Evolutionary conservation across 2,113 vertebrate genomes (phyloP), one percentile per base, ranked within the genome.

Genomic region (Peromyscus polionotus): DNA sequence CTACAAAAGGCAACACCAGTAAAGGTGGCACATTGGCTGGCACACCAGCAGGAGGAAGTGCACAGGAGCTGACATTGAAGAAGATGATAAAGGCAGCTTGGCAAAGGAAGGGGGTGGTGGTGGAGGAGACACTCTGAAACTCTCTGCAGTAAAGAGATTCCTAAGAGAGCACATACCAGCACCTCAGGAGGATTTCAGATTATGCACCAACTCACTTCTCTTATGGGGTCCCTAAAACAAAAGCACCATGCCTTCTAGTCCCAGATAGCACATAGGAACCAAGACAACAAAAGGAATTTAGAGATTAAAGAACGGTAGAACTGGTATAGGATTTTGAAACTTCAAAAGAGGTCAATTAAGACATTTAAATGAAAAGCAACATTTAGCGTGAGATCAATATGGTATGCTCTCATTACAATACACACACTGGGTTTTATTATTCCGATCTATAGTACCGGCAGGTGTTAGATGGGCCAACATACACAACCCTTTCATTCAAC

Each of bases 311-410:
- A 76, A n/a, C 36, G 68, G 33, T 1, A 33, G 5, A 88, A 91
- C 9, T 17, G 7, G 59, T 42, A 67, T 36, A 86, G 39, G 39
- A 86, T 39, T 83, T 72, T 51, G 5, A 89, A 79, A 89, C 20
- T 48, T 84, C 70, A n/a, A 85, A 84, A 48, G n/a, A 91, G 91
- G 97, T 97, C 97, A 96, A 94, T 98, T 97, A 97, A 98, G 96
- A 96, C 88, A 83, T 97, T 93, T 93, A 98, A 97, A 51, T 90
- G 96, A 96, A 97, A 98, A 97, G 87, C 96, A 98, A 48, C 97
- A 24, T 94, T 97, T 96, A 94, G 90, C 93, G 88, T 28, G 79
- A 81, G 94, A 95, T 98, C 88, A 57, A 92, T 96, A 81, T 10
- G 79, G 91, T 80, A 61, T 20, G 31, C 8, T 3, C 42, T 45